phyloP scores from a whole-genome alignment of 1,140 invertebrate species.

The Drosophila bifasciata region DNA sequence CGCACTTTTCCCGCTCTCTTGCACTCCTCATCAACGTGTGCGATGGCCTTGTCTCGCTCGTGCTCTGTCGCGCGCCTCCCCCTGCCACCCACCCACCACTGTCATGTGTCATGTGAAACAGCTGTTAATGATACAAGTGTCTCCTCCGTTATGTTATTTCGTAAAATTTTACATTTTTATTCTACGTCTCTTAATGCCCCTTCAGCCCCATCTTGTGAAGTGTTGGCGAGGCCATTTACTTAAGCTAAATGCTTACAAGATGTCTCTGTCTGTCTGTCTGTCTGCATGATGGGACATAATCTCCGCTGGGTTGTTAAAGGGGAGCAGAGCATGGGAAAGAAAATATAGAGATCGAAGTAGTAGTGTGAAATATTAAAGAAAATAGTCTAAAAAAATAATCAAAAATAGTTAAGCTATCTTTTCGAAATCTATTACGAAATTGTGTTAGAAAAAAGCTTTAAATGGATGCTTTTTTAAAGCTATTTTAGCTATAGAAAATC shows the following conservation, averaged over 20 bases:
- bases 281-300: slow-evolving; percentile 35
- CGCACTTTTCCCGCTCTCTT: slow-evolving; percentile 11
- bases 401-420: too few relatives aligned
- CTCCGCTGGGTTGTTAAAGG: slow-evolving; percentile 24
- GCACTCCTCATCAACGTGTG: slow-evolving; percentile 18
- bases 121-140: slow-evolving; percentile 74
- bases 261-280: too few relatives aligned
- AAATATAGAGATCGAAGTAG: too few relatives aligned
- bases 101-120: slow-evolving; percentile 69
- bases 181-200: slow-evolving; percentile 6
- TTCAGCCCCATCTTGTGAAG: neutral
- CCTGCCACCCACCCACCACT: slow-evolving; percentile 20
- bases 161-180: slow-evolving; percentile 49
- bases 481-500: too few relatives aligned
- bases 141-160: slow-evolving; percentile 57
- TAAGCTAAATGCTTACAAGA: slow-evolving; percentile 47
- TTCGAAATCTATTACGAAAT: too few relatives aligned
- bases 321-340: too few relatives aligned
- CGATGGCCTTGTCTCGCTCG: slow-evolving; percentile 44
- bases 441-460: too few relatives aligned
- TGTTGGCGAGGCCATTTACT: slow-evolving; percentile 33
- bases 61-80: slow-evolving; percentile 6
- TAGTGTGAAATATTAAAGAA: too few relatives aligned
- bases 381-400: too few relatives aligned
- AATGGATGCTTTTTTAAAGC: too few relatives aligned